phyloP scores from a whole-genome alignment of 1,140 invertebrate species.

The Lutraria rhynchaena region DNA sequence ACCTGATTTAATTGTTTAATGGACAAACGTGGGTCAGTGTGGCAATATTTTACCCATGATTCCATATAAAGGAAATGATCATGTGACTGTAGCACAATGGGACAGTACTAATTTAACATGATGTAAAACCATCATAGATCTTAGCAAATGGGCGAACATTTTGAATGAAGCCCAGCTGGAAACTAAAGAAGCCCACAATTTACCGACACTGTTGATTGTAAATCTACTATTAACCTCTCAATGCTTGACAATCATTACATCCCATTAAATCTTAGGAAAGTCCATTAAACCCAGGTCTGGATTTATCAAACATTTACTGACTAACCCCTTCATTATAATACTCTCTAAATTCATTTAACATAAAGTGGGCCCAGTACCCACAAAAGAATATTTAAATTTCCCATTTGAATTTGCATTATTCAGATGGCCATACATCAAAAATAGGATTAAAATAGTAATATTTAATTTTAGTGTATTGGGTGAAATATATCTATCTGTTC shows the following conservation, averaged over 20 bases:
- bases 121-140: constrained; percentile 33
- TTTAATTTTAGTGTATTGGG: too few species aligned
- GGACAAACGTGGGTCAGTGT: constrained; percentile 41
- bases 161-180: constrained; percentile 21
- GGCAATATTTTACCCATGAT: constrained; percentile 40
- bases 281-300: constrained; percentile 8
- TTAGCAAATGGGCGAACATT: constrained; percentile 15
- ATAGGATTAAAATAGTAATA: too few species aligned
- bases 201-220: constrained; percentile 22
- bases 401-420: too few species aligned
- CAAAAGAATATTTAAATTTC: too few species aligned
- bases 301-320: too few species aligned
- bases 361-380: too few species aligned
- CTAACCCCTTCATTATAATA: too few species aligned
- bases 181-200: neutral
- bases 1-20: constrained; percentile 32
- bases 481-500: too few species aligned
- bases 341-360: too few species aligned
- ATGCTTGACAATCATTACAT: constrained; percentile 12
- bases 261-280: constrained; percentile 18
- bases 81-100: constrained; percentile 39
- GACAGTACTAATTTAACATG: constrained; percentile 28
- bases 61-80: constrained; percentile 34
- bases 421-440: too few species aligned
- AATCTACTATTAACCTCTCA: constrained; percentile 36